A percentile compares a stretch with the other conserved stretches of the same genome.
Evolutionary conservation across 2,888 invertebrate genomes (phyloP).

Genomic region (Leucophenga maculata): DNA sequence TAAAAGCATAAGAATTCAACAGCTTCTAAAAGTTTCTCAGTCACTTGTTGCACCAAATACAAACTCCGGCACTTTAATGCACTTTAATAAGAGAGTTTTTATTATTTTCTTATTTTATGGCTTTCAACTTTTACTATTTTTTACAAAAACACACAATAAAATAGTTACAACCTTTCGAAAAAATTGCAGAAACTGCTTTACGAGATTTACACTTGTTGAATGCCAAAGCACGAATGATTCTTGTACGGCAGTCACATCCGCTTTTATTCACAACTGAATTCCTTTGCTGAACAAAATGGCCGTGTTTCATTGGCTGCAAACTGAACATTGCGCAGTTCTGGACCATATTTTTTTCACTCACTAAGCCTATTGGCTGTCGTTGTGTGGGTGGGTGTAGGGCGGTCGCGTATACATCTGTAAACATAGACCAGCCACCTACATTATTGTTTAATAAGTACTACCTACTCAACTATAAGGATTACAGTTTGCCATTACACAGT

Average conservation of each 20-base stretch:
- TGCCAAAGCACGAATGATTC: constrained; percentile 64
- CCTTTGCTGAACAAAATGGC: constrained; percentile 41
- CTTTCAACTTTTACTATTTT: neutral
- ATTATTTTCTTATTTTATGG: neutral
- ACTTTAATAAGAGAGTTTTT: too few relatives aligned
- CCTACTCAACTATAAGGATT: constrained; percentile 10
- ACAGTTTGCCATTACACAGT: constrained; percentile 30
- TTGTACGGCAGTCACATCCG: constrained; percentile 57
- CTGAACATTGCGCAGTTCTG: constrained; percentile 50
- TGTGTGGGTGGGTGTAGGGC: neutral
- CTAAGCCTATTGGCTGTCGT: neutral
- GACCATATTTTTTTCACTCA: neutral
- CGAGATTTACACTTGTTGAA: constrained; percentile 50
- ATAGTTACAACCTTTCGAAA: neutral
- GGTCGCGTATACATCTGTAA: constrained; percentile 54
- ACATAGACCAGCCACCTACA: constrained; percentile 52
- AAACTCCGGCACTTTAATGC: too few relatives aligned
- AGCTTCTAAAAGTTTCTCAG: too few relatives aligned
- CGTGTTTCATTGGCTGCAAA: constrained; percentile 53
- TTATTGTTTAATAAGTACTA: neutral
- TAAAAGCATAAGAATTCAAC: too few relatives aligned
- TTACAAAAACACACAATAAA: constrained; percentile 15
- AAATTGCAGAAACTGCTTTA: neutral
- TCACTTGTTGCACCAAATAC: too few relatives aligned
- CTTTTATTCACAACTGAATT: constrained; percentile 56